A percentile compares a stretch with the other conserved stretches of the same genome.
phyloP scores from a whole-genome alignment of 2,113 vertebrate species.

The Misgurnus mizolepis region DNA sequence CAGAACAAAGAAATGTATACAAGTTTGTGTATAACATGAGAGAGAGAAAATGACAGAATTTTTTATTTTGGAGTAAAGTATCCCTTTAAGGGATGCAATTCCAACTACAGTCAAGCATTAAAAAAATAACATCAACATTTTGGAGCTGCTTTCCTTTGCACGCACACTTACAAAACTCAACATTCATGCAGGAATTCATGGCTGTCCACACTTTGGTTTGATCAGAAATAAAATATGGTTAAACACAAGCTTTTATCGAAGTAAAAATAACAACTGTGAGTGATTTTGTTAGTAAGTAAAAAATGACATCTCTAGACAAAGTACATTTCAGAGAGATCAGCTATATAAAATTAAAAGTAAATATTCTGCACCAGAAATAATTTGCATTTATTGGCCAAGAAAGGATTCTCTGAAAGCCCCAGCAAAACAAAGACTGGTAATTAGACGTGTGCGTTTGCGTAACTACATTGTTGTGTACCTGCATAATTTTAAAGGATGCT shows the following conservation, averaged over 20 bases:
- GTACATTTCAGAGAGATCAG: background rate
- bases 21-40: too few species aligned
- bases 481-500: conserved; percentile 1
- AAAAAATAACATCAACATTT: conserved; percentile 4
- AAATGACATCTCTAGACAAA: background rate
- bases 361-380: conserved; percentile 4
- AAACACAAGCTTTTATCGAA: background rate
- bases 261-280: background rate
- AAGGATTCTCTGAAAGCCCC: background rate
- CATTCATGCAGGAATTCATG: conserved; percentile 15
- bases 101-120: background rate
- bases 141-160: conserved; percentile 21
- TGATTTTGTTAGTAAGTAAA: background rate
- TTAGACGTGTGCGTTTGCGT: conserved; percentile 13
- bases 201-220: conserved; percentile 29
- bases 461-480: conserved; percentile 16
- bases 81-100: conserved; percentile 9
- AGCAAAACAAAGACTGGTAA: background rate
- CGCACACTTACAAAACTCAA: background rate
- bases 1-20: too few species aligned
- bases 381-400: conserved; percentile 36
- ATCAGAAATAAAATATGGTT: conserved; percentile 9
- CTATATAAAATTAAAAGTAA: conserved; percentile 9
- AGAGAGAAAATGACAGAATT: too few species aligned
- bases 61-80: too few species aligned